These are phyloP conservation scores for Lasioglossum figueresi DNA, from an alignment of 2,888 invertebrate genomes.

Conservation along the genomic window DNA sequence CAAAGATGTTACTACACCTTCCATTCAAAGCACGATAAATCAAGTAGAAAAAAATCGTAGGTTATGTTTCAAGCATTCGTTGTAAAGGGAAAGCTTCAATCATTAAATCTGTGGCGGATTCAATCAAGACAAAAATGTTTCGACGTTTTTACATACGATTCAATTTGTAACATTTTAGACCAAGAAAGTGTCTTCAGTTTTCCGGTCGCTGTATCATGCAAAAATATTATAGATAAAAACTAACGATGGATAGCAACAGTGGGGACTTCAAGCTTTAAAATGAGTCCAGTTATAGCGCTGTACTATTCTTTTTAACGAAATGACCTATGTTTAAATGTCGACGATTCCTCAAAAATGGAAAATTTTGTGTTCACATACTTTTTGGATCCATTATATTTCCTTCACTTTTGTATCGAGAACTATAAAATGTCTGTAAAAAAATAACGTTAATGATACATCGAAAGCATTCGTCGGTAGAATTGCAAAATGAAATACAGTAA, in stretches of 20 bases:
- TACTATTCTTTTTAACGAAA: neutral
- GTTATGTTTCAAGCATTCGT: no score
- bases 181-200: neutral
- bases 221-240: neutral
- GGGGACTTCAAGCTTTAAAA: neutral
- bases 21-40: neutral
- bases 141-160: neutral
- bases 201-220: neutral
- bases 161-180: neutral
- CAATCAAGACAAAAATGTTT: neutral
- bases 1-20: no score
- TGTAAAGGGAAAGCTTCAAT: neutral
- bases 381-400: neutral
- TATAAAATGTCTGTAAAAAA: neutral
- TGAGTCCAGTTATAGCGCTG: neutral
- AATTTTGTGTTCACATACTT: neutral
- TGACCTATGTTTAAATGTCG: neutral
- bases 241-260: neutral
- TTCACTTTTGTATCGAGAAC: neutral
- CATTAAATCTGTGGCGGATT: neutral
- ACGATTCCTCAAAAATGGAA: neutral
- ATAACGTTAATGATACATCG: neutral
- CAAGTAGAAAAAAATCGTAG: neutral
- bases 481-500: neutral
- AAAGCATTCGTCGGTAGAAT: neutral